phyloP scores from a whole-genome alignment of 2,113 vertebrate genomes.

The Procavia capensis region DNA sequence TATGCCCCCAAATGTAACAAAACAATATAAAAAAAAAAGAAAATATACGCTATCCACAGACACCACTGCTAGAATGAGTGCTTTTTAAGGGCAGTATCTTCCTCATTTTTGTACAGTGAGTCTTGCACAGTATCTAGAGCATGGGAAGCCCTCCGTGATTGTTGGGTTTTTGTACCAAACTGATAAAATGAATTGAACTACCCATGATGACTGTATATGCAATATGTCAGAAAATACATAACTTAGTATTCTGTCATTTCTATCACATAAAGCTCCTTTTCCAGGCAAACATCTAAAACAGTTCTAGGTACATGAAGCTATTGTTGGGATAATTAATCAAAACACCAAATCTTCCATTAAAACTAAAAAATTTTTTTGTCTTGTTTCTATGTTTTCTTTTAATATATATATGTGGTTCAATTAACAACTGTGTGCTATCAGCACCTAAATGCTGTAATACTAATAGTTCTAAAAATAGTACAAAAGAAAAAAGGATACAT shows the following conservation, averaged over 20 bases:
- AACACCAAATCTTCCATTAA: constrained; percentile 25
- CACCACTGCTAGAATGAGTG: background rate
- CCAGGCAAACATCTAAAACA: constrained; percentile 10
- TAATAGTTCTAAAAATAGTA: background rate
- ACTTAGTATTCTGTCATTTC: background rate
- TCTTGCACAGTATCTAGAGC: background rate
- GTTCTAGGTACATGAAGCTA: background rate
- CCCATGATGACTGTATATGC: background rate
- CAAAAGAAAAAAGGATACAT: constrained; percentile 9
- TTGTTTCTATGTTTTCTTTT: constrained; percentile 14
- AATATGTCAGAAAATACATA: background rate
- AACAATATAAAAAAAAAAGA: background rate
- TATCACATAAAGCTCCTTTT: constrained; percentile 40
- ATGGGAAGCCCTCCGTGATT: background rate
- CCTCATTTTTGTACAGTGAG: background rate
- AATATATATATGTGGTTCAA: background rate
- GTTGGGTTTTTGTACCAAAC: background rate
- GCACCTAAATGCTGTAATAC: background rate
- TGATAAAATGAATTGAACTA: constrained; percentile 12
- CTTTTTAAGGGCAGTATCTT: background rate
- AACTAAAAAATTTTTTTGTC: constrained; percentile 12
- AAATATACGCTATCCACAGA: background rate
- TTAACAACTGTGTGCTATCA: background rate
- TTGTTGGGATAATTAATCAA: constrained; percentile 6
- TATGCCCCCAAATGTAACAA: background rate